Base-by-base conservation (phyloP, 2,888 invertebrate genomes). In the Microchrysa polita region DNA sequence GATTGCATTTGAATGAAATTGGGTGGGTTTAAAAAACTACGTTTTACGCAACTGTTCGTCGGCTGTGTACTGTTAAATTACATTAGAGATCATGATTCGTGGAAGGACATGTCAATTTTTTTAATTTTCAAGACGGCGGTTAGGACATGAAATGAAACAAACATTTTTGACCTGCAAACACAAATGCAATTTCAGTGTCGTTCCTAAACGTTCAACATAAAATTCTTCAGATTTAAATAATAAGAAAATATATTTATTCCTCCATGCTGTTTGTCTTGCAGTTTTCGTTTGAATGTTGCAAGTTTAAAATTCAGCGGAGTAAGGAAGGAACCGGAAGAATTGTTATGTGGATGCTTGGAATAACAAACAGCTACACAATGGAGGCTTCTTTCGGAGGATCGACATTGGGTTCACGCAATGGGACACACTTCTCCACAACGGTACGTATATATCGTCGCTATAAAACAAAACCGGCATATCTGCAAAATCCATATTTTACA, bases 341-440 rank as follows among this genome's bases (percentile, higher is more conserved):
- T 9, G 96, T 97, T 0, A 93, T 96, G 80, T 97, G 96, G 96
- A 93, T 96, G 88, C 90, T 97, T 88, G 97, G 97, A 23, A 93
- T 97, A 60, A 91, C 93, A 74, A 96, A 97, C 81, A 97, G 96
- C 83, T 97, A 95, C 82, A 97, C 97, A 4, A 90, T 97, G 89
- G 97, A 97, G 86, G 96, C 97, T 7, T 96, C 97, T 0, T 94
- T 97, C 83, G 95, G 95, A 67, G 97, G 97, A 10, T 94, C 96
- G 1, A 91, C 91, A 77, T 85, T 96, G 73, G 95, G 95, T 1
- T 91, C 92, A 59, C 89, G 94, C 81, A 88, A 89, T 79, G 93
- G 92, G 5, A 94, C 93, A 20, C 97, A 97, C 83, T 97, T 96
- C 82, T 91, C 90, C 27, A 90, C 90, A n/a, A 80, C 81, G 80